These are phyloP conservation scores for Odontesthes bonariensis DNA, from an alignment of 2,113 vertebrate species.

Conservation along the genomic window DNA sequence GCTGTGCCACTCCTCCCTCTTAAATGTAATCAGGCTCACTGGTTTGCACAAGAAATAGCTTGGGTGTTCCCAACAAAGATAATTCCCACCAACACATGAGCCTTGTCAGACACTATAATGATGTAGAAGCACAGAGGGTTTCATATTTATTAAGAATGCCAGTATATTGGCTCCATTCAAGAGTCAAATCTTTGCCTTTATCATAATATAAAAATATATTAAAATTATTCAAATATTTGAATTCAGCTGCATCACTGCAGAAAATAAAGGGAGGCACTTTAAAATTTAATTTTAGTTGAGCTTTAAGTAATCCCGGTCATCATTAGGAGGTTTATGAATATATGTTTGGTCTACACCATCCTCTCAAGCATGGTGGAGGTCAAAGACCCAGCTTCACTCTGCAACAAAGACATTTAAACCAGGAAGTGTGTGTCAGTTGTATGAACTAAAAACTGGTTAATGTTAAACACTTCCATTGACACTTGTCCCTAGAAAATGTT, in stretches of 20 bases:
- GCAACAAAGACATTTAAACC: no score
- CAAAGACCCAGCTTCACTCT: slow-evolving; percentile 10
- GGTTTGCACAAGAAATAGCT: background rate
- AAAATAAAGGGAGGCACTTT: slow-evolving; percentile 3
- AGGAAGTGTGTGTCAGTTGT: no score
- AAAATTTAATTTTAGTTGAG: slow-evolving; percentile 42
- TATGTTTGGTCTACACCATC: slow-evolving; percentile 37
- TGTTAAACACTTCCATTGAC: no score
- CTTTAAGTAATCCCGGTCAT: slow-evolving; percentile 30
- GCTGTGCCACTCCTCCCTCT: slow-evolving; percentile 12
- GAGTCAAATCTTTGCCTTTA: slow-evolving; percentile 3
- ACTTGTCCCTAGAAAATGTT: no score
- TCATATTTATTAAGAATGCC: slow-evolving; percentile 4
- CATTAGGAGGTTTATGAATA: slow-evolving; percentile 54
- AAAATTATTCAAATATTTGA: slow-evolving; percentile 1
- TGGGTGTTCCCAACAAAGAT: background rate
- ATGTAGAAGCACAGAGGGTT: background rate
- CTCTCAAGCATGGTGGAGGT: slow-evolving; percentile 47
- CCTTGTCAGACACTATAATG: background rate
- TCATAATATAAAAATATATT: background rate
- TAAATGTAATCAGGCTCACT: background rate
- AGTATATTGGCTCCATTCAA: background rate
- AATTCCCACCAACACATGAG: background rate
- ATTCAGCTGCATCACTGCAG: slow-evolving; percentile 19
- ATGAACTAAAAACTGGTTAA: no score